Conservation (phyloP, 2,888 invertebrate species). For the Creontiades dilutus region DNA sequence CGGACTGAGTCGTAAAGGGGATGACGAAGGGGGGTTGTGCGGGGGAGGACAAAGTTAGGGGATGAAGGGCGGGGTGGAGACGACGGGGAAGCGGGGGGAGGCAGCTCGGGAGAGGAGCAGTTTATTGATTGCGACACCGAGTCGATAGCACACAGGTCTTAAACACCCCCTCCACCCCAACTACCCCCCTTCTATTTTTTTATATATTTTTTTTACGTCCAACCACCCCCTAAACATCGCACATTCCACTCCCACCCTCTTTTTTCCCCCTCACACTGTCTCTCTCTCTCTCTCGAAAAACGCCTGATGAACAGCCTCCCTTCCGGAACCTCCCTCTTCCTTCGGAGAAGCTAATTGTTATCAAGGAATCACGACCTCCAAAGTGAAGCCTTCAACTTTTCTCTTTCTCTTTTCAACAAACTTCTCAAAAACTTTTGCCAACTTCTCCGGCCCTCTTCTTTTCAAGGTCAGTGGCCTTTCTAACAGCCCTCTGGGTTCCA, state of each 20-base stretch:
- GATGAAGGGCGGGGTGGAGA: conserved; percentile 49
- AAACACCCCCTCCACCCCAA: conserved; percentile 63
- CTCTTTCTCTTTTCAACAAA: conserved; percentile 55
- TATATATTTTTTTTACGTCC: conserved; percentile 6
- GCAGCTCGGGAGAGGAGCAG: conserved; percentile 65
- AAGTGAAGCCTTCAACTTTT: conserved; percentile 52
- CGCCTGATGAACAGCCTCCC: conserved; percentile 1
- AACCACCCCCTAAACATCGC: conserved; percentile 52
- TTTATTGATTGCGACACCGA: conserved; percentile 73
- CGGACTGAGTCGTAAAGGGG: conserved; percentile 43
- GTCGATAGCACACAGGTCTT: conserved; percentile 73
- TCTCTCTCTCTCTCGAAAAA: too few relatives aligned
- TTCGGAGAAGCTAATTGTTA: conserved; percentile 57
- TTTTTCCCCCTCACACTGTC: background rate
- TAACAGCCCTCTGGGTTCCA: background rate
- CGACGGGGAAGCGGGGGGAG: conserved; percentile 41
- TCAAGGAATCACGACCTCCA: conserved; percentile 58
- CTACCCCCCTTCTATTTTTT: background rate
- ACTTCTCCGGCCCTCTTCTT: conserved; percentile 18
- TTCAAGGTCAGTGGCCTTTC: background rate
- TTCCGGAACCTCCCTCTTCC: background rate
- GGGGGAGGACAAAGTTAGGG: conserved; percentile 18
- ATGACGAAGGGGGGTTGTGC: background rate
- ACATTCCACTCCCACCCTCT: conserved; percentile 43
- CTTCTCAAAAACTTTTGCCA: conserved; percentile 61